Evolutionary conservation across 1,140 invertebrate species (phyloP).

Genomic region (Agrilus planipennis): DNA sequence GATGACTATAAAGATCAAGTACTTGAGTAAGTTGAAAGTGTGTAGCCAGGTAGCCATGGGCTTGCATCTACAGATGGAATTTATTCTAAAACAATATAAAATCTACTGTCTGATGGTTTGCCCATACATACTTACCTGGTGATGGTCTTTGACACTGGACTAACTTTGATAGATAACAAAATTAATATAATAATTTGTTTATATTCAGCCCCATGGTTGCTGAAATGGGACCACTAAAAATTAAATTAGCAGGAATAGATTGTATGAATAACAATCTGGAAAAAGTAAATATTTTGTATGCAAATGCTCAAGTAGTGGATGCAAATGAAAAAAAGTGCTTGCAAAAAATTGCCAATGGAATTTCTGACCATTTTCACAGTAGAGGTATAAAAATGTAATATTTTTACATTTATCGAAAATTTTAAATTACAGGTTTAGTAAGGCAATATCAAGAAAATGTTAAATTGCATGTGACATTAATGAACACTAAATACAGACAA

Average conservation of each 20-base stretch:
- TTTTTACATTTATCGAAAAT: neutral
- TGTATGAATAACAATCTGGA: slow-evolving; percentile 40
- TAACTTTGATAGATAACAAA: no score
- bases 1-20: slow-evolving; percentile 40
- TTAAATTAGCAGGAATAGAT: slow-evolving; percentile 36
- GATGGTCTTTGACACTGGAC: no score
- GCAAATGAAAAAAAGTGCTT: slow-evolving; percentile 28
- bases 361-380: slow-evolving; percentile 36
- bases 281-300: slow-evolving; percentile 38
- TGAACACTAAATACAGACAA: slow-evolving; percentile 37
- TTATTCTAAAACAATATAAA: no score
- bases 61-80: no score
- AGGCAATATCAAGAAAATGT: slow-evolving; percentile 31
- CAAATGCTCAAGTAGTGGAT: slow-evolving; percentile 35
- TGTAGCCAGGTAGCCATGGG: no score
- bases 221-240: slow-evolving; percentile 24
- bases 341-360: slow-evolving; percentile 33
- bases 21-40: slow-evolving; percentile 47
- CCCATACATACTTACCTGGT: no score
- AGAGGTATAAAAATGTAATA: slow-evolving; percentile 28
- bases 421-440: slow-evolving; percentile 28
- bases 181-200: no score
- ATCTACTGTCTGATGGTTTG: no score
- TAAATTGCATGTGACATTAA: slow-evolving; percentile 36
- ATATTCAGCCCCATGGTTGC: slow-evolving; percentile 9